These are phyloP conservation scores for Pocillopora meandrina DNA, from an alignment of 92 coral and sea anemone species.

Conservation along the genomic window DNA sequence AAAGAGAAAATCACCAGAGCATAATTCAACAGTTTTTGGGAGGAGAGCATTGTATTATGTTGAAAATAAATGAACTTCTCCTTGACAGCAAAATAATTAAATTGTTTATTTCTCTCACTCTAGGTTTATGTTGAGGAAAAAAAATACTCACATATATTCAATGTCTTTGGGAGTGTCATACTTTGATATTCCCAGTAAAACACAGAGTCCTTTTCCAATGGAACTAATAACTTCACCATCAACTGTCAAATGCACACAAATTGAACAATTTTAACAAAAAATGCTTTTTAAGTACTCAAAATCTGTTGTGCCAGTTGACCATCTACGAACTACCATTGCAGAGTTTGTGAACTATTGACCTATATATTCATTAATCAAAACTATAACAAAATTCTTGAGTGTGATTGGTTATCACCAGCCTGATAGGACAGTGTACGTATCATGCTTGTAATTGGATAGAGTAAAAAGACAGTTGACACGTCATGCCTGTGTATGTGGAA, in stretches of 20 bases:
- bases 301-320: too few relatives aligned
- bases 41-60: not conserved
- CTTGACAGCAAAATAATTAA: too few relatives aligned
- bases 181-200: conserved; percentile 88
- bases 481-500: too few relatives aligned
- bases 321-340: too few relatives aligned
- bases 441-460: too few relatives aligned
- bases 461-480: too few relatives aligned
- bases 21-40: not conserved
- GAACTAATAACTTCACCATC: conserved; percentile 95
- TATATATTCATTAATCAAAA: too few relatives aligned
- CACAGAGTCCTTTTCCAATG: conserved; percentile 96
- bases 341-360: too few relatives aligned
- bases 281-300: not conserved
- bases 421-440: too few relatives aligned
- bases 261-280: not conserved
- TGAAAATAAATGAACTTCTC: not conserved
- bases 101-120: too few relatives aligned
- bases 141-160: conserved; percentile 80
- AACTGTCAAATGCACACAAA: conserved; percentile 47
- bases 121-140: not conserved
- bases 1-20: not conserved
- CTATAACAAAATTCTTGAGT: too few relatives aligned
- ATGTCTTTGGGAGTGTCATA: conserved; percentile 88
- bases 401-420: too few relatives aligned